A percentile compares a stretch with the other conserved stretches of the same genome.
These are phyloP conservation scores for Campoletis sonorensis DNA, from an alignment of 1,140 invertebrate genomes.

Conservation along the genomic window DNA sequence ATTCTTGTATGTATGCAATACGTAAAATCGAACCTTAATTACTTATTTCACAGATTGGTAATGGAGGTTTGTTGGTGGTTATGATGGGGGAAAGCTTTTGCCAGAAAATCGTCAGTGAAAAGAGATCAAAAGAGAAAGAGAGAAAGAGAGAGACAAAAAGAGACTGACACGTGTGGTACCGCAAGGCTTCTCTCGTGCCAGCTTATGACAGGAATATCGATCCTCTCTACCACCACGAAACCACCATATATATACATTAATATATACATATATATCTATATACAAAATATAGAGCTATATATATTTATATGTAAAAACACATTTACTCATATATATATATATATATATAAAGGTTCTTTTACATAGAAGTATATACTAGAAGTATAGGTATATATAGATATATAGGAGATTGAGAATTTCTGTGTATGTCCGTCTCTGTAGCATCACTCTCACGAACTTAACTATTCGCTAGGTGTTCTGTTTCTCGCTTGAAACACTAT, in stretches of 20 bases:
- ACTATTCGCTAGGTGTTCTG: not conserved
- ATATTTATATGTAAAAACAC: too few species aligned
- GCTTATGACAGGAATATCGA: conserved; percentile 60
- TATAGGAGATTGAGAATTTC: not conserved
- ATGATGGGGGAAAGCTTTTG: conserved; percentile 10
- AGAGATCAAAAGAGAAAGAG: not conserved
- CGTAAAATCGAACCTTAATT: not conserved
- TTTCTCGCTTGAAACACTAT: conserved; percentile 11
- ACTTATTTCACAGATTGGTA: conserved; percentile 32
- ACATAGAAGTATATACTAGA: too few species aligned
- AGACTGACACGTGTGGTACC: conserved; percentile 58
- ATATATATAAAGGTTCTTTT: too few species aligned
- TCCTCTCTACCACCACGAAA: conserved; percentile 41
- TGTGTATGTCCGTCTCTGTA: not conserved
- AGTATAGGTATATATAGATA: not conserved
- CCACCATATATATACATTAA: not conserved
- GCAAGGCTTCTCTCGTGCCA: conserved; percentile 51
- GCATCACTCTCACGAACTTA: not conserved
- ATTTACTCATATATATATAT: not conserved
- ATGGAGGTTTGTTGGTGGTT: conserved; percentile 18
- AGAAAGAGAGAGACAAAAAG: conserved; percentile 46
- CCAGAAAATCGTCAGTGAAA: not conserved
- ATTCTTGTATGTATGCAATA: conserved; percentile 11
- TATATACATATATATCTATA: too few species aligned
- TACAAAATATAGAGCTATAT: too few species aligned